A percentile compares a stretch with the other conserved stretches of the same genome.
These are phyloP conservation scores for Sebastiscus tertius DNA, from an alignment of 2,797 vertebrate genomes.

Conservation along the genomic window DNA sequence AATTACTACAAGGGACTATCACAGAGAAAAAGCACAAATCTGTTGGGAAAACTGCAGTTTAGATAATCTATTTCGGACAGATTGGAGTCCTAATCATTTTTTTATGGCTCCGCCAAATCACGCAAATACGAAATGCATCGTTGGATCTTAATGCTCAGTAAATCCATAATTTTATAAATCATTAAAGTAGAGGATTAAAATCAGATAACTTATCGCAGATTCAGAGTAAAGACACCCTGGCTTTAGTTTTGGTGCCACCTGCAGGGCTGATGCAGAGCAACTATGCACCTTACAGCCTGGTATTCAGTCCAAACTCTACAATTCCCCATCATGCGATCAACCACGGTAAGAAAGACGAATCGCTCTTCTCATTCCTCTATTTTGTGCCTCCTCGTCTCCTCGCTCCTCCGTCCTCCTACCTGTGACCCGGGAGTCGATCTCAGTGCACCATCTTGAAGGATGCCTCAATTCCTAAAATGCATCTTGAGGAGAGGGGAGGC, in stretches of 20 bases:
- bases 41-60: not conserved
- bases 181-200: not conserved
- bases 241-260: constrained; percentile 10
- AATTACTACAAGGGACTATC: constrained; percentile 71
- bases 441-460: not conserved
- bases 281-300: not conserved
- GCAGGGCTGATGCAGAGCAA: not conserved
- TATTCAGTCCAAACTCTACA: not conserved
- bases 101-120: constrained; percentile 15
- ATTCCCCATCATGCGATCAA: not conserved
- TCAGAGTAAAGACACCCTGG: not conserved
- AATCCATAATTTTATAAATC: constrained; percentile 9
- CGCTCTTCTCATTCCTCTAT: not conserved
- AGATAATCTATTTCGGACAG: constrained; percentile 9
- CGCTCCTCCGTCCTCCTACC: not conserved
- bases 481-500: not conserved
- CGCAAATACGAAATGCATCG: constrained; percentile 7
- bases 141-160: not conserved
- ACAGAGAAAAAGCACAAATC: constrained; percentile 46
- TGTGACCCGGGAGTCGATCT: not conserved
- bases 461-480: not conserved
- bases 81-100: not conserved
- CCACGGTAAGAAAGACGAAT: not conserved
- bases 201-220: not conserved
- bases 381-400: not conserved